These are phyloP conservation scores for Callocephalon fimbriatum DNA, from an alignment of 2,113 vertebrate species.

Conservation along the genomic window DNA sequence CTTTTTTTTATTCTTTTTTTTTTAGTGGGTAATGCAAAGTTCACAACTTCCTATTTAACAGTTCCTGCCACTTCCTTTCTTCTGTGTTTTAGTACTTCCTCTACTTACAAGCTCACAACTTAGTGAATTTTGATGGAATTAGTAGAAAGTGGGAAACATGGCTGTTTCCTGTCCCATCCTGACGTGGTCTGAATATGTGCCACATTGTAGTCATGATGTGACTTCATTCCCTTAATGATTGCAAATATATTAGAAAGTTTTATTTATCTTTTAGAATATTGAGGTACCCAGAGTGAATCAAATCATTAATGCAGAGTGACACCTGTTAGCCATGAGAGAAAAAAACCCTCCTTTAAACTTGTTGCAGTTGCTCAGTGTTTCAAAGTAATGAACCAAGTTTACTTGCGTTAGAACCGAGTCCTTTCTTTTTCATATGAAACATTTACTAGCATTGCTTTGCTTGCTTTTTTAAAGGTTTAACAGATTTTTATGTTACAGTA, in stretches of 20 bases:
- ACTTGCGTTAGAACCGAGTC: not conserved
- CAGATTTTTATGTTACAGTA: not conserved
- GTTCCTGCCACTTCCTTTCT: slow-evolving; percentile 16
- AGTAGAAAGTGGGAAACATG: not conserved
- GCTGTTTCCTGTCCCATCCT: not conserved
- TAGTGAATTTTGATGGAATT: not conserved
- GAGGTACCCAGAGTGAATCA: not conserved
- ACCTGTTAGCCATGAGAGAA: not conserved
- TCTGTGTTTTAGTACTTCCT: slow-evolving; percentile 9
- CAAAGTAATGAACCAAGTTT: not conserved
- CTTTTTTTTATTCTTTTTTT: too few relatives aligned
- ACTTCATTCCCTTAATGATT: not conserved
- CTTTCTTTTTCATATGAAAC: not conserved
- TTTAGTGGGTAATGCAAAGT: not conserved
- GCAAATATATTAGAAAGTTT: not conserved
- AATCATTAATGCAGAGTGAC: not conserved
- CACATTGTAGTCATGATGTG: not conserved
- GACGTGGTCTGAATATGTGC: not conserved
- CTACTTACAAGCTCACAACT: not conserved
- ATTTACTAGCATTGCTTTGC: not conserved
- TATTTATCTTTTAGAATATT: not conserved
- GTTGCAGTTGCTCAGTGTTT: not conserved
- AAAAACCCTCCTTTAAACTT: not conserved
- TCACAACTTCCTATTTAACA: slow-evolving; percentile 39
- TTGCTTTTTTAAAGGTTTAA: not conserved